Percentiles rank a stretch among this genome's conserved stretches.
phyloP scores from a whole-genome alignment of 2,888 invertebrate genomes.

The Rhamnusium bicolor region DNA sequence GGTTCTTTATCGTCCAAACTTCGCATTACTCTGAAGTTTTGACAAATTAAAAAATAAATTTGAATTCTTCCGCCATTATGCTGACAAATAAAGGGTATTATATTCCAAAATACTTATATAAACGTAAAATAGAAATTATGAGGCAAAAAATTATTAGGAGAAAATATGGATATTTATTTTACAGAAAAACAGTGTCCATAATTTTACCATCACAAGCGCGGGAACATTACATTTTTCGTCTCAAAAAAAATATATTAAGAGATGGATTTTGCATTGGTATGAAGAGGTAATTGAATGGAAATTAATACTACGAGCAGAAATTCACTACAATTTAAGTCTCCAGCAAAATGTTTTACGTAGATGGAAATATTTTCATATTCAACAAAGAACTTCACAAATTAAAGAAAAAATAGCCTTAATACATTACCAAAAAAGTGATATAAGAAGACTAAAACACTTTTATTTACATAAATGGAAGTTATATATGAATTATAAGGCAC shows the following conservation, averaged over 20 bases:
- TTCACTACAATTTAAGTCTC: constrained; percentile 57
- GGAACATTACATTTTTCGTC: constrained; percentile 44
- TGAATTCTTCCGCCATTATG: constrained; percentile 19
- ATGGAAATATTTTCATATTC: constrained; percentile 53
- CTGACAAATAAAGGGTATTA: constrained; percentile 42
- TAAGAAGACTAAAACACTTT: constrained; percentile 40
- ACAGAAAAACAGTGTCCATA: constrained; percentile 57
- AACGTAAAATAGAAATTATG: constrained; percentile 53
- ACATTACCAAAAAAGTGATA: constrained; percentile 54
- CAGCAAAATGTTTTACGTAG: constrained; percentile 51
- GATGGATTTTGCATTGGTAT: constrained; percentile 56
- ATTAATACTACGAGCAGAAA: constrained; percentile 56
- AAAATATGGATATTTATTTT: constrained; percentile 61
- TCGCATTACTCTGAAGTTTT: not conserved
- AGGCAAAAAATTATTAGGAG: constrained; percentile 54
- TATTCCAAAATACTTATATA: constrained; percentile 54
- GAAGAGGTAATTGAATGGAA: constrained; percentile 60
- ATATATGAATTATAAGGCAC: constrained; percentile 43
- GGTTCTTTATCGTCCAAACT: no score
- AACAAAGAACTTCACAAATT: constrained; percentile 44
- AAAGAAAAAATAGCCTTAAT: constrained; percentile 52
- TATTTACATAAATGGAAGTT: constrained; percentile 54
- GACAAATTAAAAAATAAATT: not conserved
- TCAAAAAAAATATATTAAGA: constrained; percentile 52
- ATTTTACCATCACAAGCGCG: constrained; percentile 57